Conservation (phyloP, 2,797 vertebrate species). For the Sebastes variabilis region DNA sequence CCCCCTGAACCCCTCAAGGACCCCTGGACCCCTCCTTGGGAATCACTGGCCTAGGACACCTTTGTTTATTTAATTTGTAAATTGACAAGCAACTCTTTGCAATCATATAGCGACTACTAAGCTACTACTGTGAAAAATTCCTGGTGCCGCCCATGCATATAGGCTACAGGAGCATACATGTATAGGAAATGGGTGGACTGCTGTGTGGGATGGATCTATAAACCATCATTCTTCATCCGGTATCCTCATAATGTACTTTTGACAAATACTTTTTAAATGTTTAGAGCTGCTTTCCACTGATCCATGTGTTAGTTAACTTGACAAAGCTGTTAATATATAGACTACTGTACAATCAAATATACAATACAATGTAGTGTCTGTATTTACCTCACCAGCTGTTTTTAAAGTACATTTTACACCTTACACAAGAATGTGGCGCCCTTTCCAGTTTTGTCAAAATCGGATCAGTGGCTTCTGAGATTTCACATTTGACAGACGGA, state of each 20-base stretch:
- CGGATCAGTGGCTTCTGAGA: conserved; percentile 32
- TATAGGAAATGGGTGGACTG: background rate
- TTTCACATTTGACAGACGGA: conserved; percentile 38
- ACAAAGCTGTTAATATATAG: background rate
- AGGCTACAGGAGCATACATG: background rate
- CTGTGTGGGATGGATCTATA: background rate
- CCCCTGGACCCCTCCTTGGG: too few relatives aligned
- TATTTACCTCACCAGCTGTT: conserved; percentile 10
- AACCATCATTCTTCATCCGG: background rate
- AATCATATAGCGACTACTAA: too few relatives aligned
- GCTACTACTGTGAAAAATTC: too few relatives aligned
- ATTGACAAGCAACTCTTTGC: too few relatives aligned
- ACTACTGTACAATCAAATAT: background rate
- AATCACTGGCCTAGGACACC: too few relatives aligned
- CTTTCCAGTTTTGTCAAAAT: conserved; percentile 25
- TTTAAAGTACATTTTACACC: conserved; percentile 13
- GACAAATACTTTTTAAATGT: background rate
- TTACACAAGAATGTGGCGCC: background rate
- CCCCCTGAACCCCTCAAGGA: too few relatives aligned
- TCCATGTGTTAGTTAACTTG: background rate
- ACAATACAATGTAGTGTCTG: background rate
- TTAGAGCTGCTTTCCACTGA: background rate
- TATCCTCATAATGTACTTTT: background rate
- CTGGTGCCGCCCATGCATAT: background rate
- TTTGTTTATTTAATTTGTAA: too few relatives aligned